These are phyloP conservation scores for Aulostomus chinensis DNA, from an alignment of 2,797 vertebrate genomes.

Conservation along the genomic window DNA sequence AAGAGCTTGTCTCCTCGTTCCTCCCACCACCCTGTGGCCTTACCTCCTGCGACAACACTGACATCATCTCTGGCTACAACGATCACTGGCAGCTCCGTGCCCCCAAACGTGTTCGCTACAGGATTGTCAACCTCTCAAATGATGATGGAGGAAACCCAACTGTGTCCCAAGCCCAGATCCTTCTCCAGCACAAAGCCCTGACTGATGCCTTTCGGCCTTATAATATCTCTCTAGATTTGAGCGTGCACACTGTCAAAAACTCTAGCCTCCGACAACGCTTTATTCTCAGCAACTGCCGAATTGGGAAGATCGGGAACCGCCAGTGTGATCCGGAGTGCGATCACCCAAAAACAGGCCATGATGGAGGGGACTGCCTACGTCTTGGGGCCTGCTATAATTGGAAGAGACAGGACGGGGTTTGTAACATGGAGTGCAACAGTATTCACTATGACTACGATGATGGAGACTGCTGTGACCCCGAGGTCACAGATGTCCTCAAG, in stretches of 20 bases:
- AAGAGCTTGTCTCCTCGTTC: conserved; percentile 79
- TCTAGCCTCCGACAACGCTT: conserved; percentile 84
- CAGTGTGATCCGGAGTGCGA: conserved; percentile 94
- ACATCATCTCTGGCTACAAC: conserved; percentile 89
- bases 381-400: conserved; percentile 89
- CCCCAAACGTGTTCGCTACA: conserved; percentile 86
- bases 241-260: conserved; percentile 80
- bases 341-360: conserved; percentile 91
- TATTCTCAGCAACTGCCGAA: conserved; percentile 92
- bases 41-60: conserved; percentile 89
- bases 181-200: conserved; percentile 84
- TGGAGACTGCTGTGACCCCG: conserved; percentile 93
- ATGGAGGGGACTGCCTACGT: conserved; percentile 91
- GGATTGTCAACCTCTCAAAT: conserved; percentile 89
- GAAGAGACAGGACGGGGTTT: conserved; percentile 90
- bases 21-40: conserved; percentile 87
- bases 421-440: conserved; percentile 92
- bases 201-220: conserved; percentile 85
- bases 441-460: conserved; percentile 94
- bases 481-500: conserved; percentile 82
- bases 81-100: conserved; percentile 83
- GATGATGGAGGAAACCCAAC: conserved; percentile 84
- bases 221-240: conserved; percentile 92
- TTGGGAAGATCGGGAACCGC: conserved; percentile 93
- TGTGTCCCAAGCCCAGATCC: conserved; percentile 84